phyloP scores from a whole-genome alignment of 2,113 vertebrate genomes.

The Opisthocomus hoazin region DNA sequence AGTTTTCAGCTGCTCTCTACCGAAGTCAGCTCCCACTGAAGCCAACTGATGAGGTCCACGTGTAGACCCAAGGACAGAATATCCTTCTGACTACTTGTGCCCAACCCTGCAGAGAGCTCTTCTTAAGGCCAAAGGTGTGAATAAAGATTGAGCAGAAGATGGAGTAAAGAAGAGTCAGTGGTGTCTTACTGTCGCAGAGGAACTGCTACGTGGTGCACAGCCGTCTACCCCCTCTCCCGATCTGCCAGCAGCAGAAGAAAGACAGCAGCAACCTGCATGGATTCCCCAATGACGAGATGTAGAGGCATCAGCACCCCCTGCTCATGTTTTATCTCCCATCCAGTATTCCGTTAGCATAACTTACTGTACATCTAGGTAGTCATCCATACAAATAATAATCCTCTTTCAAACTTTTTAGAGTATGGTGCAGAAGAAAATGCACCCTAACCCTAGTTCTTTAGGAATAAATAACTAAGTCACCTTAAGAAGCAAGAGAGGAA shows the following conservation, averaged over 20 bases:
- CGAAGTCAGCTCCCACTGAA: not conserved
- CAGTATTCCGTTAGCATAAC: not conserved
- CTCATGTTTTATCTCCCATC: not conserved
- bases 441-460: not conserved
- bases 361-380: not conserved
- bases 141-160: not conserved
- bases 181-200: not conserved
- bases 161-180: not conserved
- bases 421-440: not conserved
- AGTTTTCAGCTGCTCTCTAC: not conserved
- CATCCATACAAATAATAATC: not conserved
- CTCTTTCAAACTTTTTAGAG: not conserved
- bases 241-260: not conserved
- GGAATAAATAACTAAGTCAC: not conserved
- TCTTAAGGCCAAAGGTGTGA: not conserved
- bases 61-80: not conserved
- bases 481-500: not conserved
- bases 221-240: not conserved
- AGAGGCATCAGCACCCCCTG: not conserved
- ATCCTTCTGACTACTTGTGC: not conserved
- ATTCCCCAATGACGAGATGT: not conserved
- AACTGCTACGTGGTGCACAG: not conserved
- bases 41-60: not conserved
- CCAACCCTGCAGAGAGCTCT: not conserved
- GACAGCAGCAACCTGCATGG: not conserved